These are phyloP conservation scores for Ptiloglossa arizonensis DNA, from an alignment of 1,140 invertebrate species.

Conservation along the genomic window DNA sequence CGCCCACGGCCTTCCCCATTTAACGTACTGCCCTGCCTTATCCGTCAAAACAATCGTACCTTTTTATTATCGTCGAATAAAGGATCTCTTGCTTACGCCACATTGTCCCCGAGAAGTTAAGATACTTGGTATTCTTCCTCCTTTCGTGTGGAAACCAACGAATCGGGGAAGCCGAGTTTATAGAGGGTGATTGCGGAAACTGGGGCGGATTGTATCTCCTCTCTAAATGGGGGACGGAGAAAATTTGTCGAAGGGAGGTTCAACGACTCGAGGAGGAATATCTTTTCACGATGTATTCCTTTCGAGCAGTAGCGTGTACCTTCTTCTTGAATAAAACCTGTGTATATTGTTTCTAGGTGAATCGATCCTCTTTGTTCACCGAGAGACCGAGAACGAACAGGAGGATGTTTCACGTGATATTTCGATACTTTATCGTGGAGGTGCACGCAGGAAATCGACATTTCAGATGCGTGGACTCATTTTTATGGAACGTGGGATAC, in stretches of 20 bases:
- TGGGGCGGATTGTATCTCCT: not conserved
- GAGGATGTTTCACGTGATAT: no score
- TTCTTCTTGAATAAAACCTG: no score
- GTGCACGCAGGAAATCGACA: no score
- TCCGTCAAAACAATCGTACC: conserved; percentile 33
- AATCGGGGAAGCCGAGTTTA: not conserved
- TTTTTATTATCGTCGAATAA: conserved; percentile 10
- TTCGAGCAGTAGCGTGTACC: no score
- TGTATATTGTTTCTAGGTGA: no score
- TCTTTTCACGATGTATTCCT: no score
- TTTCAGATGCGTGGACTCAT: no score
- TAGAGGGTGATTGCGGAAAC: not conserved
- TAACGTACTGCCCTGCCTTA: conserved; percentile 50
- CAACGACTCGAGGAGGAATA: not conserved
- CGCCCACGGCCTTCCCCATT: conserved; percentile 67
- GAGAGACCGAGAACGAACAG: no score
- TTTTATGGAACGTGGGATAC: no score
- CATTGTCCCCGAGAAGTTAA: not conserved
- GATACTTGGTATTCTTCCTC: not conserved
- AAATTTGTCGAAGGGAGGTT: not conserved
- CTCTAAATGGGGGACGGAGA: no score
- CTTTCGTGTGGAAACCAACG: not conserved
- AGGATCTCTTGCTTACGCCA: not conserved
- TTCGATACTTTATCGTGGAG: no score
- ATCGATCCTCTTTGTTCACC: no score